Base-by-base conservation (phyloP, 2,113 vertebrate species). In the Chloebia gouldiae region DNA sequence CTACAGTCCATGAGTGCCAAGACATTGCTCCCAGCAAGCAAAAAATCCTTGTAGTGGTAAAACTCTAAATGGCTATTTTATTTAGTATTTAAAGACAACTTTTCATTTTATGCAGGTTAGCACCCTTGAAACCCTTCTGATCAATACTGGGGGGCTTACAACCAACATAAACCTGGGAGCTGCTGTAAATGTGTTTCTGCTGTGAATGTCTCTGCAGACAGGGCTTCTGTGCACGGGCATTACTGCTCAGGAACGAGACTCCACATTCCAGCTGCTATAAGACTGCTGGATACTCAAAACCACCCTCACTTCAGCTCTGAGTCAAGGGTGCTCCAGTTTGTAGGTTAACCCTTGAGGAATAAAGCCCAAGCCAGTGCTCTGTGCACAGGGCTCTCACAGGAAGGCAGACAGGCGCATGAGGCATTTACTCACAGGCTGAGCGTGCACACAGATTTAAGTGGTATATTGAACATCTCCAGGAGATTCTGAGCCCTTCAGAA, bases 311-410 rank as follows among this genome's bases (percentile, higher is more conserved):
- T 35, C 73, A 96, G 91, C 91, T 88, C 79, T 4, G 15, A 72
- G 91, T 96, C 30, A 60, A 96, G 79, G 50, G 93, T 40, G 31
- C 94, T 95, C 83, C 71, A 90, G 82, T 88, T 86, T 44, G 37
- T 37, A 14, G 79, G 86, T 95, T 96, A 95, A 96, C 82, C 88
- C 83, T 90, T 72, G 72, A 95, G 93, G 86, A 91, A 91, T 50
- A 83, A 83, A 66, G 93, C 59, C 54, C 5, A 22, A 56, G 37
- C 30, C 24, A 11, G 60, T 2, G 0, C 0, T 0, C 61, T 10
- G 4, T 0, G 16, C 49, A 2, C 59, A 4, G 73, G 25, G 88
- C 91, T 79, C 78, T 86, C 12, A 0, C 54, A 47, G 68, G 80
- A 44, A 0, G 2, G 81, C 31, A 18, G 2, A 21, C 57, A 72